These are phyloP conservation scores for Atta colombica DNA, from an alignment of 1,140 invertebrate species.

Conservation along the genomic window DNA sequence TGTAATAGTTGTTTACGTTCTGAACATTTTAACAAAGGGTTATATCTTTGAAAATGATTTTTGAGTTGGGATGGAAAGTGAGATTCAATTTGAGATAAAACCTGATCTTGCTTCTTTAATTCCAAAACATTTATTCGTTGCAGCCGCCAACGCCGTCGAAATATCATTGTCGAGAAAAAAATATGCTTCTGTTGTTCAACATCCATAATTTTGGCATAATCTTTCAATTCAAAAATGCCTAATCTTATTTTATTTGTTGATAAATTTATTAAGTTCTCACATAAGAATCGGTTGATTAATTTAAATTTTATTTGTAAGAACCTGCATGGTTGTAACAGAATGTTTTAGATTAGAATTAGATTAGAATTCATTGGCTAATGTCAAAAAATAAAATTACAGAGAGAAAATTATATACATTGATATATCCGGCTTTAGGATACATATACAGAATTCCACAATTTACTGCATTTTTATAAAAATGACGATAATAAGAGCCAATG, in stretches of 20 bases:
- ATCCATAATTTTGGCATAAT: neutral
- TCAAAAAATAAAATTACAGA: neutral
- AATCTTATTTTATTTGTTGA: neutral
- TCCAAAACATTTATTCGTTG: neutral
- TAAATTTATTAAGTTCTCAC: neutral
- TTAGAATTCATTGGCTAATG: neutral
- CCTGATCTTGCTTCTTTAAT: neutral
- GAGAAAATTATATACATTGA: too few relatives aligned
- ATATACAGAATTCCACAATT: too few relatives aligned
- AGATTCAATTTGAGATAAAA: neutral
- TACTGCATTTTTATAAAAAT: too few relatives aligned
- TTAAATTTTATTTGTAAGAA: conserved; percentile 42
- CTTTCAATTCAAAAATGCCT: neutral
- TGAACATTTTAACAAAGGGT: neutral
- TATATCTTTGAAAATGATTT: neutral
- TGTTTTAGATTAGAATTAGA: conserved; percentile 12
- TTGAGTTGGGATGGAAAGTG: neutral
- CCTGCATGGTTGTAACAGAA: neutral
- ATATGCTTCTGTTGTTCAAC: neutral
- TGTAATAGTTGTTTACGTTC: conserved; percentile 18
- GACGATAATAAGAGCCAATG: too few relatives aligned
- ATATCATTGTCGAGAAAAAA: neutral
- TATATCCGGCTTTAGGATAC: too few relatives aligned
- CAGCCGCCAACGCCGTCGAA: neutral
- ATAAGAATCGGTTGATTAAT: conserved; percentile 29